These are phyloP conservation scores for Merodon equestris DNA, from an alignment of 2,888 invertebrate genomes.

Conservation along the genomic window DNA sequence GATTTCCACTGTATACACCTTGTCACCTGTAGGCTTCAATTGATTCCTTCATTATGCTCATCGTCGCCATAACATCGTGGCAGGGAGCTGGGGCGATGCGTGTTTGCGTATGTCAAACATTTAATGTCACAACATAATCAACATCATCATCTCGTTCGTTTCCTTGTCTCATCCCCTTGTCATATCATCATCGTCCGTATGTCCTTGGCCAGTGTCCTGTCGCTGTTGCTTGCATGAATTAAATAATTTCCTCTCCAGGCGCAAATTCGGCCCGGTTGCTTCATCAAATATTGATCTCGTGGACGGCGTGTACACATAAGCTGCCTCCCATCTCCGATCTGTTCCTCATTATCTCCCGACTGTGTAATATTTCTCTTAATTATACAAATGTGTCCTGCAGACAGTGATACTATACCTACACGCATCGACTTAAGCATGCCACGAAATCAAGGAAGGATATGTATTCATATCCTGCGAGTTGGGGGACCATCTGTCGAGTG, in stretches of 20 bases:
- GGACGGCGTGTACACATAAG: constrained; percentile 21
- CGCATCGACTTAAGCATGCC: background rate
- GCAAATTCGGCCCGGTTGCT: constrained; percentile 55
- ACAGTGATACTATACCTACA: background rate
- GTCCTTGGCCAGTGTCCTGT: too few relatives aligned
- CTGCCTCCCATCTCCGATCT: constrained; percentile 1
- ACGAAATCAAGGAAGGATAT: background rate
- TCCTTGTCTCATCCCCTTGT: constrained; percentile 14
- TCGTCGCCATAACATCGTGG: constrained; percentile 3
- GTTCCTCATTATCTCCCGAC: constrained; percentile 55
- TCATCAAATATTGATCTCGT: constrained; percentile 65
- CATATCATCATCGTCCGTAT: too few relatives aligned
- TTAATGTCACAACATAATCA: constrained; percentile 62
- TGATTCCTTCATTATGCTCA: constrained; percentile 56
- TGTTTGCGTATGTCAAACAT: constrained; percentile 66
- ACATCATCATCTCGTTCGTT: constrained; percentile 37
- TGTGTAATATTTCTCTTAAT: constrained; percentile 60
- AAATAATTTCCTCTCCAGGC: constrained; percentile 59
- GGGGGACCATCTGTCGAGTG: constrained; percentile 1
- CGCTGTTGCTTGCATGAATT: constrained; percentile 40
- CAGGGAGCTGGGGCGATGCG: too few relatives aligned
- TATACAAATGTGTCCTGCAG: constrained; percentile 43
- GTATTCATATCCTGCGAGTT: constrained; percentile 9
- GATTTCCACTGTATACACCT: constrained; percentile 43
- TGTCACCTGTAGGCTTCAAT: constrained; percentile 52